Base-by-base conservation (phyloP, 2,888 invertebrate genomes). In the Sarcophaga caerulescens region DNA sequence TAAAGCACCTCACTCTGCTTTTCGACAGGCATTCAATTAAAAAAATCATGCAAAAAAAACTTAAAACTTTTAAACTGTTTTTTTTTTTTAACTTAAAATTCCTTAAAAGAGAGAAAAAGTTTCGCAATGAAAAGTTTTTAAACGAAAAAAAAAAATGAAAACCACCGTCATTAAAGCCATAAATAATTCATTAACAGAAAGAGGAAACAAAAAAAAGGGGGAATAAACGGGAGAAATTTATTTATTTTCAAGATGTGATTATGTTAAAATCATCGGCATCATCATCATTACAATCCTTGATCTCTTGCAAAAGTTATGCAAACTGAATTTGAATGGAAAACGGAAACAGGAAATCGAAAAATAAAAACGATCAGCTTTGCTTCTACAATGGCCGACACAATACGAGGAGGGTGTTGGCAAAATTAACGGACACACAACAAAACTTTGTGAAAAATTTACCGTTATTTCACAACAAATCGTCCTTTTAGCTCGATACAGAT, bases 281-380 rank as follows among this genome's bases (percentile, higher is more conserved):
- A 25, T 63, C 63, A 35, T 44, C 8, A 12, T 66, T 10, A 45
- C 19, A 75, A 79, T 74, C 66, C 75, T 85, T 82, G 79, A 85
- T 79, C 65, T 66, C 66, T 82, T 80, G 68, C 21, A 66, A 35
- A 76, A 76, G 68, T 73, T 77, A 68, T 81, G 79, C 47, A 80
- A 68, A 35, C 6, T 35, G 1, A 35, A 35, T 35, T 35, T 35
- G 35, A 35, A 35, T 35, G 35, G 8, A 8, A 35, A 35, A 35
- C 35, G 35, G 35, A 35, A 35, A 35, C 3, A 35, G 8, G 35
- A 35, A 35, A 35, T 35, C 10, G 6, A 35, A 25, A 25, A 6
- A 35, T 5, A 6, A 35, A 35, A 10, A 35, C 10, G 35, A 8
- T 35, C 35, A 35, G 3, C 3, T 25, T 25, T 2, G 3, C 2